Percentiles rank a stretch among this genome's conserved stretches.
phyloP scores from a whole-genome alignment of 2,797 vertebrate genomes.

The Paratrypauchen microcephalus region DNA sequence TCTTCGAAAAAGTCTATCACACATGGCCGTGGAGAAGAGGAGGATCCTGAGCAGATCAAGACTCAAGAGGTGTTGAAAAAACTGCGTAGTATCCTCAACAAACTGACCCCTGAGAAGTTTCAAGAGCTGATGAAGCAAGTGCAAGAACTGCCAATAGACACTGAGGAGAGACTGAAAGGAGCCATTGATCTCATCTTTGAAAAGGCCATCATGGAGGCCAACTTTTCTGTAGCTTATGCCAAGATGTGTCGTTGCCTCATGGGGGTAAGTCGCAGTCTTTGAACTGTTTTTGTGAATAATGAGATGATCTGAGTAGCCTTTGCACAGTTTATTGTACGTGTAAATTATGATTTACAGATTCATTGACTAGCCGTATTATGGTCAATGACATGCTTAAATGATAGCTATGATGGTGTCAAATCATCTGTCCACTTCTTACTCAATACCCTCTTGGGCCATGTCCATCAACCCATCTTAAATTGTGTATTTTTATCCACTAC shows the following conservation, averaged over 20 bases:
- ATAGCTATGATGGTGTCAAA: conserved; percentile 10
- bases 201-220: conserved; percentile 98
- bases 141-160: conserved; percentile 91
- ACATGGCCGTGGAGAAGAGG: conserved; percentile 50
- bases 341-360: not conserved
- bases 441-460: not conserved
- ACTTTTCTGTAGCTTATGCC: conserved; percentile 98
- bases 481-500: conserved; percentile 8
- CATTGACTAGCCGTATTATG: not conserved
- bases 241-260: conserved; percentile 99
- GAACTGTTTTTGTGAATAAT: too few relatives aligned
- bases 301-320: too few relatives aligned
- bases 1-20: conserved; percentile 75
- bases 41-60: conserved; percentile 78
- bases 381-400: conserved; percentile 29
- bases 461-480: not conserved
- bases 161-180: conserved; percentile 94
- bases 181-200: conserved; percentile 97
- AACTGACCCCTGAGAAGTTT: conserved; percentile 97
- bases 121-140: conserved; percentile 98
- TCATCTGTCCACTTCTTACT: conserved; percentile 9
- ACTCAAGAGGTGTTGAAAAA: conserved; percentile 90
- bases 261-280: conserved; percentile 81
- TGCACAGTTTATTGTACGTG: not conserved
- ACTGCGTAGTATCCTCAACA: conserved; percentile 94